These are phyloP conservation scores for Phymastichus coffea DNA, from an alignment of 1,140 invertebrate genomes.

Conservation along the genomic window DNA sequence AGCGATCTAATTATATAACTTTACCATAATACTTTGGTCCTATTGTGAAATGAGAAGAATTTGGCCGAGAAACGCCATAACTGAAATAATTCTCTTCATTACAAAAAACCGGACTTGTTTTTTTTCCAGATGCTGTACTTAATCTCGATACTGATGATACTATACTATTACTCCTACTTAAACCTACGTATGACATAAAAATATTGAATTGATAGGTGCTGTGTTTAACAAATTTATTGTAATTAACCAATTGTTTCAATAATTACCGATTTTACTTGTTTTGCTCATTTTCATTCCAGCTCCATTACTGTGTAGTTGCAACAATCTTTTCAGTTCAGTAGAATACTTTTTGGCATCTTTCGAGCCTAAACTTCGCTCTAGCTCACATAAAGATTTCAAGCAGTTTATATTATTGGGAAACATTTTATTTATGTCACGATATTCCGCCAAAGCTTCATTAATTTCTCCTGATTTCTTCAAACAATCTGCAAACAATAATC, in stretches of 20 bases:
- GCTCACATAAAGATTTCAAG: constrained; percentile 80
- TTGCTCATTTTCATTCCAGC: constrained; percentile 61
- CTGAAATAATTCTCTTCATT: constrained; percentile 32
- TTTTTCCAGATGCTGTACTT: constrained; percentile 56
- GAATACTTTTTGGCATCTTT: constrained; percentile 78
- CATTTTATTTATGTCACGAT: constrained; percentile 74
- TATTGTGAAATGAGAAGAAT: constrained; percentile 33
- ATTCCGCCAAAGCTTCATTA: constrained; percentile 77
- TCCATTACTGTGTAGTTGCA: constrained; percentile 74
- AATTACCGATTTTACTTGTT: constrained; percentile 52
- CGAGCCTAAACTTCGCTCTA: constrained; percentile 81
- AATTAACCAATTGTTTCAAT: too few species aligned
- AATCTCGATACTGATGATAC: constrained; percentile 61
- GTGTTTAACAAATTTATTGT: too few species aligned
- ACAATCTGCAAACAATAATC: constrained; percentile 82
- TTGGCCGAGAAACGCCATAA: constrained; percentile 29
- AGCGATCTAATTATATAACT: constrained; percentile 18
- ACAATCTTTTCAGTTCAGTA: constrained; percentile 77
- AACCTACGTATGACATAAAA: constrained; percentile 50
- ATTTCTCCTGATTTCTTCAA: constrained; percentile 81
- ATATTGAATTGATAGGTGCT: constrained; percentile 8
- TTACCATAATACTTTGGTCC: constrained; percentile 32
- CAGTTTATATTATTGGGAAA: constrained; percentile 88
- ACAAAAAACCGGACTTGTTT: constrained; percentile 39
- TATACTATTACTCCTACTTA: constrained; percentile 60